Evolutionary conservation across 64 coral and sea anemone genomes (phyloP).

Genomic region (Stichodactyla mertensii): DNA sequence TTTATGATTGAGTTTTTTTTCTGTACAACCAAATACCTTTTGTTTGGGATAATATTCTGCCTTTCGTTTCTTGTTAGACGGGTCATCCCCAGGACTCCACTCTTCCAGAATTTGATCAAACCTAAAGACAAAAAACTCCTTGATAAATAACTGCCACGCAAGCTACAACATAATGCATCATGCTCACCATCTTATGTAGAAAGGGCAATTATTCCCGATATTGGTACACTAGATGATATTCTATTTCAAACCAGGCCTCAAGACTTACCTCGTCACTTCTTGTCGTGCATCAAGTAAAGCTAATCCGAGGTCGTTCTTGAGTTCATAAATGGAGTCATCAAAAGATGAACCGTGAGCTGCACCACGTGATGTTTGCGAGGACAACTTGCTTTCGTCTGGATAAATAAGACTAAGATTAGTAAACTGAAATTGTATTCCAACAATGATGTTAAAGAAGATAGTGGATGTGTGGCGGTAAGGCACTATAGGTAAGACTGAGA

Average conservation of each 20-base stretch:
- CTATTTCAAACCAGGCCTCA: neutral
- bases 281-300: neutral
- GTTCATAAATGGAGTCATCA: conserved; percentile 2
- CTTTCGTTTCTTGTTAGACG: conserved; percentile 2
- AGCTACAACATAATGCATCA: no score
- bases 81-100: neutral
- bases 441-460: no score
- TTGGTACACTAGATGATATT: neutral
- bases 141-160: neutral
- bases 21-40: neutral
- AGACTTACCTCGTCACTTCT: neutral
- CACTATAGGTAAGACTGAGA: no score
- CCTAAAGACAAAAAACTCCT: neutral
- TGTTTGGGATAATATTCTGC: neutral
- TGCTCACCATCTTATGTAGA: no score
- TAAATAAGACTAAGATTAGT: neutral
- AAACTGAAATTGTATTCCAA: neutral
- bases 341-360: neutral
- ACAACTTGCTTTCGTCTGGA: neutral
- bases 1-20: neutral
- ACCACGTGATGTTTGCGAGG: neutral
- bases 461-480: no score
- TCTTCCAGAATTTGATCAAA: neutral
- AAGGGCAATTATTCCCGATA: no score
- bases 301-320: neutral